Base-by-base conservation (phyloP, 2,113 vertebrate genomes). In the Pedetes capensis region DNA sequence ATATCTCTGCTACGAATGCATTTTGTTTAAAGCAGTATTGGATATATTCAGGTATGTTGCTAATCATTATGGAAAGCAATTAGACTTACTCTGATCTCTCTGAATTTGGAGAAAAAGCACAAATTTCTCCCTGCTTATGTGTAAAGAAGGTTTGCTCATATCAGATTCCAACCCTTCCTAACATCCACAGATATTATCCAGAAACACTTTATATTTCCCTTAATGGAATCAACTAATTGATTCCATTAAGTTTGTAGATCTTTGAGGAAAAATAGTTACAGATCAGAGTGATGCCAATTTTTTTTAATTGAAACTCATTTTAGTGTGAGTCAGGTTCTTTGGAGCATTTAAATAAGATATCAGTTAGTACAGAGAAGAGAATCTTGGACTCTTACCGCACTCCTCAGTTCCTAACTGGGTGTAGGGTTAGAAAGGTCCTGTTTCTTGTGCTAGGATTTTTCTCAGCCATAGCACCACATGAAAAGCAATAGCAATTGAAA, bases 261-360 rank as follows among this genome's bases (percentile, higher is more conserved):
- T 55, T 69, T 64, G 4, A 68, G 49, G 8, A 74, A 42, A 64
- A 81, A 68, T 2, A 78, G 11, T 66, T 79, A 94, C 1, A 34
- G 34, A 57, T 0, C 9, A 44, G 1, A 34, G 72, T 37, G 29
- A 69, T 53, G 8, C 0, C 1, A 3, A 42, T 25, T 66, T 8
- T 80, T 78, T 23, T 84, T 86, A 55, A 79, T 7, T 74, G 39
- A 92, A 95, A 83, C 23, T 87, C 3, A 27, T 61, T 83, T 89
- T 63, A 66, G 49, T 82, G 16, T 32, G 17, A 17, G 23, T 53
- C 34, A 64, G 18, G 25, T 74, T 96, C 42, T 55, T 59, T 57
- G 51, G 5, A 53, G 59, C 13, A 74, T 61, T 79, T 83, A 22
- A 66, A 66, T 32, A 25, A 80, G 23, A 66, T 75, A 17, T 1